Conservation (phyloP, 2,113 vertebrate genomes). For the Platysternon megacephalum region DNA sequence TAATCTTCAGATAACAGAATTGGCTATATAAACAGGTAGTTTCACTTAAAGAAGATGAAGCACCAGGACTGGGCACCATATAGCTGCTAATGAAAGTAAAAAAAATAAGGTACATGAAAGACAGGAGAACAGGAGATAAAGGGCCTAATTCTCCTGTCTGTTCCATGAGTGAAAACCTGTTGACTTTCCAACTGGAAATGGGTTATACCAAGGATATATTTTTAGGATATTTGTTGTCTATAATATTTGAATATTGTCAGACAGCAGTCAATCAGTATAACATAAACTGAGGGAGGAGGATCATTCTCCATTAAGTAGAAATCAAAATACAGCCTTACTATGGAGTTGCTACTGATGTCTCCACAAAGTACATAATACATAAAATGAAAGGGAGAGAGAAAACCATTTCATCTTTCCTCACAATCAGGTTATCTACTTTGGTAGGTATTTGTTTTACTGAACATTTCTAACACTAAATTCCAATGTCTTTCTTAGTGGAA, state of each 20-base stretch:
- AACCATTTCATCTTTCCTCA: not conserved
- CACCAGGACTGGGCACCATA: not conserved
- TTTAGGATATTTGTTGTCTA: not conserved
- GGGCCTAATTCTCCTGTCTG: not conserved
- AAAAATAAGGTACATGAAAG: not conserved
- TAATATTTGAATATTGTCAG: not conserved
- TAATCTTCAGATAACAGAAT: not conserved
- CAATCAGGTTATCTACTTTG: slow-evolving; percentile 3
- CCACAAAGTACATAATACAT: not conserved
- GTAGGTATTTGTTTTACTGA: slow-evolving; percentile 18
- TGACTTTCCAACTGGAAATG: not conserved
- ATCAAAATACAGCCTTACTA: not conserved
- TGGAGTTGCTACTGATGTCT: not conserved
- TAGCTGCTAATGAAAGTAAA: not conserved
- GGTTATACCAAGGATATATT: fast-evolving
- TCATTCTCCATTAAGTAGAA: not conserved
- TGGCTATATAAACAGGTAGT: not conserved
- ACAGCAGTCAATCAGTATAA: not conserved
- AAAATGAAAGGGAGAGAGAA: not conserved
- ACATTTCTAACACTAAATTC: not conserved
- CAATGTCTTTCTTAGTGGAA: not conserved
- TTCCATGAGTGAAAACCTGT: not conserved
- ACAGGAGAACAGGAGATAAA: not conserved
- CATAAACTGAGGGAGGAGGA: not conserved
- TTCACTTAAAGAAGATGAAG: not conserved